These are phyloP conservation scores for Apis cerana DNA, from an alignment of 1,140 invertebrate species.

Conservation along the genomic window DNA sequence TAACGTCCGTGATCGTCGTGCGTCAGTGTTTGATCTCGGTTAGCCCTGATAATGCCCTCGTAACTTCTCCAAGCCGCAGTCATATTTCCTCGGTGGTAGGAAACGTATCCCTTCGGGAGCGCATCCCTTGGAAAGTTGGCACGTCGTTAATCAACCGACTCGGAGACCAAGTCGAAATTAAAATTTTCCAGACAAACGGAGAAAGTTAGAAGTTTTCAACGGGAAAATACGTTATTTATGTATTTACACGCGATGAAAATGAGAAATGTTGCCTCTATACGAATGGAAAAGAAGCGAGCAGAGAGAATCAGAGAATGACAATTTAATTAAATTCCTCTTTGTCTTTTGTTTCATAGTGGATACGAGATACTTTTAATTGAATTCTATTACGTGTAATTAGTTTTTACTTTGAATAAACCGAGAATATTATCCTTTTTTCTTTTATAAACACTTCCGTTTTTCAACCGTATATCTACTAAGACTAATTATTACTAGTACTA, in stretches of 20 bases:
- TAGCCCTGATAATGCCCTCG: constrained; percentile 39
- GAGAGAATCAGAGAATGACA: neutral
- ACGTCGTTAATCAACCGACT: neutral
- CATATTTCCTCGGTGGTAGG: neutral
- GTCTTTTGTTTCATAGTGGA: no score
- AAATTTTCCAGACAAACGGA: neutral
- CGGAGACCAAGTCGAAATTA: neutral
- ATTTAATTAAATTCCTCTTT: constrained; percentile 4
- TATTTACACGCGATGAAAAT: neutral
- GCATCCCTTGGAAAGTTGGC: neutral
- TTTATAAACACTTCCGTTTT: neutral
- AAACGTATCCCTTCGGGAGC: neutral
- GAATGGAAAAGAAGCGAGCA: neutral
- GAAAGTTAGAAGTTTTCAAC: neutral
- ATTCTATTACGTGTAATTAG: neutral
- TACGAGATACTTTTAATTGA: neutral
- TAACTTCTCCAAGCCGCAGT: constrained; percentile 16
- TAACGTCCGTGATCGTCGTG: constrained; percentile 1
- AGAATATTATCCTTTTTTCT: neutral
- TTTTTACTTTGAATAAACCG: neutral
- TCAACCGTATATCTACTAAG: neutral
- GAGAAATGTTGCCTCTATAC: neutral
- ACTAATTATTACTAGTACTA: neutral
- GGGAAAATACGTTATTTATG: neutral
- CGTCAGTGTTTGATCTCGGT: constrained; percentile 48